Conservation (phyloP, 35 echinoderm and acorn worm species). For the Lytechinus variegatus region DNA sequence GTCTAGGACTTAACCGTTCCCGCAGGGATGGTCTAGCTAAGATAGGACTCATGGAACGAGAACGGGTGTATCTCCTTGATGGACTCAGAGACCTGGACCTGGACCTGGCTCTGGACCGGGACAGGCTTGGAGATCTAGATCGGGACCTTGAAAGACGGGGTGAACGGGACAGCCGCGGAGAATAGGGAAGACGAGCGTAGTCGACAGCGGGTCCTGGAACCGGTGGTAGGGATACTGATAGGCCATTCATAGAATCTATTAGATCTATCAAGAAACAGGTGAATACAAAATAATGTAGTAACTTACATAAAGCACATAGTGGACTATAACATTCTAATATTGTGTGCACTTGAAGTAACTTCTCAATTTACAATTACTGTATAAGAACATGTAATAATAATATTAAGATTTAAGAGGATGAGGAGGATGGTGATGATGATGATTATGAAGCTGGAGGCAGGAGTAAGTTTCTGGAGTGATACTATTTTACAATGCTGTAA, state of each 20-base stretch:
- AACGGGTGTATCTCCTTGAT: not conserved
- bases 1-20: slow-evolving; percentile 37
- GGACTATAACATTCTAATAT: too few species aligned
- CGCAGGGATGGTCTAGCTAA: slow-evolving; percentile 46
- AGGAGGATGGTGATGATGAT: too few species aligned
- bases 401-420: too few species aligned
- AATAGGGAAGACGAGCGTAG: slow-evolving; percentile 86
- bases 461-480: too few species aligned
- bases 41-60: slow-evolving; percentile 62
- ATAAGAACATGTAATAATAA: too few species aligned
- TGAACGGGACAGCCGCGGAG: slow-evolving; percentile 71
- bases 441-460: too few species aligned
- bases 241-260: slow-evolving; percentile 21
- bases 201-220: slow-evolving; percentile 58
- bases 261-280: not conserved
- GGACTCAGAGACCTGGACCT: slow-evolving; percentile 50
- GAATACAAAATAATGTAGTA: too few species aligned
- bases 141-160: not conserved
- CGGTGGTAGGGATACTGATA: slow-evolving; percentile 11
- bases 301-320: too few species aligned
- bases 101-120: not conserved
- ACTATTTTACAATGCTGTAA: too few species aligned
- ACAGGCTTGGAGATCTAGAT: not conserved
- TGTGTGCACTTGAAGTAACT: too few species aligned
- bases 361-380: too few species aligned